These are phyloP conservation scores for Tipula confusa DNA, from an alignment of 2,888 invertebrate genomes.

Conservation along the genomic window DNA sequence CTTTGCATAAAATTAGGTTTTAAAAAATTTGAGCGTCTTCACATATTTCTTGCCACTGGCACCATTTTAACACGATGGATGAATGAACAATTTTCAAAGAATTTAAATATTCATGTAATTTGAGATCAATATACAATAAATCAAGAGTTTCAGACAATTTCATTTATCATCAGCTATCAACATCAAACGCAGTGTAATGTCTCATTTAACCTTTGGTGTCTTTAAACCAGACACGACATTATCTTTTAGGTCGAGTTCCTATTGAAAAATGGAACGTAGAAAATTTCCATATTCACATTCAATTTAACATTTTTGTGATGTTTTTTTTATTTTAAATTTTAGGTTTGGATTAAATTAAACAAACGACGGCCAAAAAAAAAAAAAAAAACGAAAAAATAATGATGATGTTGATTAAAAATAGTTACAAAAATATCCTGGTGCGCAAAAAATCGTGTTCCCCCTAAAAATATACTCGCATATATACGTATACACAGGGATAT, in stretches of 20 bases:
- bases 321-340: background rate
- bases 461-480: background rate
- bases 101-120: too few species aligned
- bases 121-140: too few species aligned
- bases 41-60: too few species aligned
- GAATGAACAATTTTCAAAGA: too few species aligned
- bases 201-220: background rate
- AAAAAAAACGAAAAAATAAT: background rate
- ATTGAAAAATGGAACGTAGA: background rate
- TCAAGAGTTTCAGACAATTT: too few species aligned
- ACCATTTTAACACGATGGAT: too few species aligned
- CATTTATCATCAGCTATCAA: background rate
- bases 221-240: background rate
- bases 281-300: background rate
- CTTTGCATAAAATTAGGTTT: too few species aligned
- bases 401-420: slow-evolving; percentile 9
- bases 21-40: too few species aligned
- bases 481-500: background rate
- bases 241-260: background rate
- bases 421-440: background rate
- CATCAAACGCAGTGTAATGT: background rate
- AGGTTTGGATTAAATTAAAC: background rate
- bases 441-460: background rate
- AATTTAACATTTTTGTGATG: background rate
- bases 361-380: background rate